A percentile compares a stretch with the other conserved stretches of the same genome.
Conservation (phyloP, 2,797 vertebrate species). For the Myripristis jacobus region DNA sequence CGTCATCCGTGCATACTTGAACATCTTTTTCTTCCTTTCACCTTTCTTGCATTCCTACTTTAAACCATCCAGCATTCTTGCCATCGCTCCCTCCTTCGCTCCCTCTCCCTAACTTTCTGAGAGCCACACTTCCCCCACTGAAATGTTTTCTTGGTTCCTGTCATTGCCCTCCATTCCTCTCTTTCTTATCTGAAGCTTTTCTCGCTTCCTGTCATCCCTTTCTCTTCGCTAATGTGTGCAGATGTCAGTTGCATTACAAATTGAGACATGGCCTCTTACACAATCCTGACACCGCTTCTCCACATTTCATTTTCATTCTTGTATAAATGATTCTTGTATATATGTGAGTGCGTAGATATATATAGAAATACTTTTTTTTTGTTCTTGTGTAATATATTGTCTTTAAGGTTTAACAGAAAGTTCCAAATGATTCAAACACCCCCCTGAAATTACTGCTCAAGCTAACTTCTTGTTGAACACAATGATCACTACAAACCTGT, state of each 20-base stretch:
- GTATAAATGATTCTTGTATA: neutral
- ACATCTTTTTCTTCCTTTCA: no score
- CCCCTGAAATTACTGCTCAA: neutral
- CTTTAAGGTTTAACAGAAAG: conserved; percentile 2
- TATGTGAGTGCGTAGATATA: no score
- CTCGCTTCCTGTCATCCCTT: neutral
- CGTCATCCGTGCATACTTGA: no score
- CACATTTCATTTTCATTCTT: conserved; percentile 19
- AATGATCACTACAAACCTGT: neutral
- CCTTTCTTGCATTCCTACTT: no score
- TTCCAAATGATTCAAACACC: neutral
- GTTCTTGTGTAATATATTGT: neutral
- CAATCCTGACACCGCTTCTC: conserved; percentile 12
- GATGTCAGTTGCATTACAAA: conserved; percentile 31
- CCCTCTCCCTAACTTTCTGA: neutral
- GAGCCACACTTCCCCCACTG: neutral
- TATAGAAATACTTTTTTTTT: no score
- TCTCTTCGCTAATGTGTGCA: conserved; percentile 1
- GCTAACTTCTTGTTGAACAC: neutral
- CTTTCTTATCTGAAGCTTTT: neutral
- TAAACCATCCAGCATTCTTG: no score
- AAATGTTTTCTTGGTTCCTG: neutral
- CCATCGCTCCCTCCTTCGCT: neutral
- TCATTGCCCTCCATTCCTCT: neutral
- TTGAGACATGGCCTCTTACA: neutral